Evolutionary conservation across 1,140 invertebrate genomes (phyloP).

Genomic region (Octopus bimaculoides): DNA sequence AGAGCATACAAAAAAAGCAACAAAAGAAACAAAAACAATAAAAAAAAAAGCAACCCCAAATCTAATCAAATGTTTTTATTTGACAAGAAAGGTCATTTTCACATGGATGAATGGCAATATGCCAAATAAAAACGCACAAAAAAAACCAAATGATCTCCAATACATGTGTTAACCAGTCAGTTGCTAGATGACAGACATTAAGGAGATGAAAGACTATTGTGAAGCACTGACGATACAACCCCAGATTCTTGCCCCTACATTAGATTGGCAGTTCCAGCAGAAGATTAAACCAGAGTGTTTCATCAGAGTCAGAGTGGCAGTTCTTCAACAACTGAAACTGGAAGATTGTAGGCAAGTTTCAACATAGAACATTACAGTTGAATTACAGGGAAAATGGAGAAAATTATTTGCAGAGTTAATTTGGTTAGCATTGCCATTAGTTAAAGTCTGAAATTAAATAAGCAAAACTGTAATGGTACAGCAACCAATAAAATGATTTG

Average conservation of each 20-base stretch:
- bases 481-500: not conserved
- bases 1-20: too few species aligned
- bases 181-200: not conserved
- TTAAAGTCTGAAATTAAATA: slow-evolving; percentile 3
- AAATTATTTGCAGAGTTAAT: too few species aligned
- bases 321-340: slow-evolving; percentile 3
- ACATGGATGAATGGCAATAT: not conserved
- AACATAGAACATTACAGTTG: too few species aligned
- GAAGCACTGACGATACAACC: not conserved
- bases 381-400: too few species aligned
- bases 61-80: slow-evolving; percentile 10
- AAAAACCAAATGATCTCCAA: not conserved
- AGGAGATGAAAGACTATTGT: not conserved
- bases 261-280: not conserved
- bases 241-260: too few species aligned
- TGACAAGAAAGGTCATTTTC: not conserved
- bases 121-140: slow-evolving; percentile 7
- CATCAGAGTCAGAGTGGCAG: not conserved
- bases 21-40: too few species aligned
- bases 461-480: not conserved
- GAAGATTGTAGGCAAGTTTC: not conserved
- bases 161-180: slow-evolving; percentile 5
- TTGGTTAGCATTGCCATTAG: not conserved
- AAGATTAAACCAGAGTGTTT: not conserved
- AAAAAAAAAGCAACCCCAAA: too few species aligned